Evolutionary conservation across 2,888 invertebrate genomes (phyloP).

Genomic region (Phragmatobia fuliginosa): DNA sequence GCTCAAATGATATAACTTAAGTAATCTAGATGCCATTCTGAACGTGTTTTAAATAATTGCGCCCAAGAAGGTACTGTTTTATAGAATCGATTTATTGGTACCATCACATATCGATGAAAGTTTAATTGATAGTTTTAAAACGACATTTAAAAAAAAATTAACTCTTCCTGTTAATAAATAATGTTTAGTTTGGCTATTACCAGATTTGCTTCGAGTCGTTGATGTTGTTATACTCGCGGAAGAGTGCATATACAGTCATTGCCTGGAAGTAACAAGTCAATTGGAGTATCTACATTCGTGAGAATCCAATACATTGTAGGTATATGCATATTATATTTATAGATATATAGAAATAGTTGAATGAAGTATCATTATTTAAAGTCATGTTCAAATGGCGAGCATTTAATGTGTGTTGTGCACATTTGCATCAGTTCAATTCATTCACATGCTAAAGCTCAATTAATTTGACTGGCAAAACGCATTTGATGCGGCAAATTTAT

Average conservation of each 20-base stretch:
- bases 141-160: neutral
- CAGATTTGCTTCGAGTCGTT: neutral
- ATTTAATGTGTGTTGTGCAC: neutral
- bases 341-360: neutral
- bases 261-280: neutral
- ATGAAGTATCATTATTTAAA: neutral
- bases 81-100: neutral
- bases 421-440: too few species aligned
- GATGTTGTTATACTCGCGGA: neutral
- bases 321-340: too few species aligned
- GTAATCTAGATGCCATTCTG: slow-evolving; percentile 24
- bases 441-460: too few species aligned
- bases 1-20: slow-evolving; percentile 31
- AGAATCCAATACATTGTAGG: neutral
- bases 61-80: neutral
- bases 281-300: neutral
- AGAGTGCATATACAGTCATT: neutral
- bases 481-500: too few species aligned
- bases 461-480: too few species aligned
- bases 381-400: neutral
- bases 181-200: neutral
- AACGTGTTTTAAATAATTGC: neutral
- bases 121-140: neutral
- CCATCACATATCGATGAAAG: neutral
- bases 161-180: neutral